Evolutionary conservation across 1,140 invertebrate species (phyloP).

Genomic region (Anoplolepis gracilipes): DNA sequence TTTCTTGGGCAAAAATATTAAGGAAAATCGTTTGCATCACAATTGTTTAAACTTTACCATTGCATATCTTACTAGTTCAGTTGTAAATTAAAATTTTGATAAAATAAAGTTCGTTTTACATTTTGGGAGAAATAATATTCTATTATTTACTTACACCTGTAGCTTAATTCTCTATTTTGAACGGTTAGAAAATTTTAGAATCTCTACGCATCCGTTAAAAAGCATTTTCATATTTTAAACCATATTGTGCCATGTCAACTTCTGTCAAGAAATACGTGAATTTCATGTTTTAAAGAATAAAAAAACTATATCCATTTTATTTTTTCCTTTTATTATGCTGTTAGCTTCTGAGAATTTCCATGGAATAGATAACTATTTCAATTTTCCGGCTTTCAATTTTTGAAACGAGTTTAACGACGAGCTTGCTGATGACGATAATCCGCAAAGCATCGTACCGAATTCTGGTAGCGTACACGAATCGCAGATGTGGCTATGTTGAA

Average conservation of each 20-base stretch:
- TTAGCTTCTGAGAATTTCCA: not conserved
- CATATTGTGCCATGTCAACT: not conserved
- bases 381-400: not conserved
- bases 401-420: not conserved
- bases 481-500: conserved; percentile 27
- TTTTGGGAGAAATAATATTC: not conserved
- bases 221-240: conserved; percentile 1
- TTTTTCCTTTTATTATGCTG: no score
- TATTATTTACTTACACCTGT: not conserved
- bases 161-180: not conserved
- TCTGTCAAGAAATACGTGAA: not conserved
- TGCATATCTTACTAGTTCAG: not conserved
- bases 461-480: not conserved
- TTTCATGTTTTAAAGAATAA: not conserved
- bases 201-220: not conserved
- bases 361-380: conserved; percentile 12
- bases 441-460: not conserved
- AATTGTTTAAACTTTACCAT: not conserved
- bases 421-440: conserved; percentile 6
- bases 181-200: not conserved
- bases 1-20: not conserved
- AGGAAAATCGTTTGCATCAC: not conserved
- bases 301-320: not conserved
- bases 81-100: conserved; percentile 3
- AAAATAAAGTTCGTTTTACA: not conserved